Base-by-base conservation (phyloP, 2,113 vertebrate species). In the Halcyon malimbica region DNA sequence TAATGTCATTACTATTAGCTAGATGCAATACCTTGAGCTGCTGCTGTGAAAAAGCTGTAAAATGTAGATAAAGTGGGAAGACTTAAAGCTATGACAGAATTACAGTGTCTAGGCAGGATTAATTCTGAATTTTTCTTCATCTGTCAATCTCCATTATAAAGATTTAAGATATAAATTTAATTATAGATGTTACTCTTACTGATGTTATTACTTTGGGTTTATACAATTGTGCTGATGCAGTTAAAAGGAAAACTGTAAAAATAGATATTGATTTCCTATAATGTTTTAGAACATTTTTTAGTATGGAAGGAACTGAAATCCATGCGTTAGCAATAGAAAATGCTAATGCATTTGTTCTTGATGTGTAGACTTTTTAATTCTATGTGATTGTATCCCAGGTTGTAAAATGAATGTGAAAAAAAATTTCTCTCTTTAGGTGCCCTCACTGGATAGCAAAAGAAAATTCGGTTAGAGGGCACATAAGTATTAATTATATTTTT, bases 191-290 rank as follows among this genome's bases (percentile, higher is more conserved):
- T 48, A 84, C 70, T 71, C 62, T 90, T 82, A 62, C 29, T 77
- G 75, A 65, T 75, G 31, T 69, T 68, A 71, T 71, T 81, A 81
- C 21, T 68, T 69, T 69, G 84, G 50, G 8, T 53, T 84, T 65
- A 91, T 67, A 83, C 59, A 82, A 63, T 20, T 94, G 37, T 89
- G 94, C 94, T 95, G 95, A 96, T 87, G 57, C 41, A 70, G 77
- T 59, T 67, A 65, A 96, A 87, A 87, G 41, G 70, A 93, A 94
- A 77, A 13, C 23, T 68, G 41, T 77, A 93, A 94, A 96, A 84
- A 89, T 31, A 94, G 91, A 29, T 91, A 96, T 94, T 94, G 92
- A 96, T 97, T 96, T 96, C 81, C 89, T 80, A 50, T 96, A 87
- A 89, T 56, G 77, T 46, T 95, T 94, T 70, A 89, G 92, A 89